A percentile compares a stretch with the other conserved stretches of the same genome.
Evolutionary conservation across 2,797 vertebrate genomes (phyloP).

Genomic region (Kryptopterus vitreolus): DNA sequence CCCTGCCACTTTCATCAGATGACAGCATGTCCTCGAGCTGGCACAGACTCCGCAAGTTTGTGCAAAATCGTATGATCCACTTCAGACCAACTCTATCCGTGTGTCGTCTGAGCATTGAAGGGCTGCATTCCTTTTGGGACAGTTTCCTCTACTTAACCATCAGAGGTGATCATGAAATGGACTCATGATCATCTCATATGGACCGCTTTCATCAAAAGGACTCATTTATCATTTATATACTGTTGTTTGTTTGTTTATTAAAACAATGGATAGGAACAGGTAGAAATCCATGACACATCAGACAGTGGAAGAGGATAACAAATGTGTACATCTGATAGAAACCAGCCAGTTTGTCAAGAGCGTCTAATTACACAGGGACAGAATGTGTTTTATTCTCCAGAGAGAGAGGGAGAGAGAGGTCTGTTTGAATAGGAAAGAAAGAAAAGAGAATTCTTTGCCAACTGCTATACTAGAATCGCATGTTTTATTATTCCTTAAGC

Average conservation of each 20-base stretch:
- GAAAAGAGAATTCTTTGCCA: not conserved
- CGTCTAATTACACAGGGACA: conserved; percentile 42
- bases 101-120: not conserved
- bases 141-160: conserved; percentile 13
- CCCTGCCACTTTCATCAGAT: conserved; percentile 15
- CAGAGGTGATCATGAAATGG: conserved; percentile 17
- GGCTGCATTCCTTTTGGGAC: conserved; percentile 11
- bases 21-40: not conserved
- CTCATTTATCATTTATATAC: conserved; percentile 34
- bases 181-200: conserved; percentile 11
- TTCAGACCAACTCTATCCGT: too few species aligned
- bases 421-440: not conserved
- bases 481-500: not conserved
- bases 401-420: not conserved
- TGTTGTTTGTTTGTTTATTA: conserved; percentile 9
- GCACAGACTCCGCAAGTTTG: too few species aligned
- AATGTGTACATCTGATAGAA: conserved; percentile 50
- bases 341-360: conserved; percentile 48
- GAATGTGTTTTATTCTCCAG: conserved; percentile 28
- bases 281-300: conserved; percentile 38
- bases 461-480: not conserved
- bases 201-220: too few species aligned
- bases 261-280: conserved; percentile 31
- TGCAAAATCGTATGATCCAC: too few species aligned
- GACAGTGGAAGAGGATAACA: conserved; percentile 38